Evolutionary conservation across 2,888 invertebrate species (phyloP).

Genomic region (Acleris holmiana): DNA sequence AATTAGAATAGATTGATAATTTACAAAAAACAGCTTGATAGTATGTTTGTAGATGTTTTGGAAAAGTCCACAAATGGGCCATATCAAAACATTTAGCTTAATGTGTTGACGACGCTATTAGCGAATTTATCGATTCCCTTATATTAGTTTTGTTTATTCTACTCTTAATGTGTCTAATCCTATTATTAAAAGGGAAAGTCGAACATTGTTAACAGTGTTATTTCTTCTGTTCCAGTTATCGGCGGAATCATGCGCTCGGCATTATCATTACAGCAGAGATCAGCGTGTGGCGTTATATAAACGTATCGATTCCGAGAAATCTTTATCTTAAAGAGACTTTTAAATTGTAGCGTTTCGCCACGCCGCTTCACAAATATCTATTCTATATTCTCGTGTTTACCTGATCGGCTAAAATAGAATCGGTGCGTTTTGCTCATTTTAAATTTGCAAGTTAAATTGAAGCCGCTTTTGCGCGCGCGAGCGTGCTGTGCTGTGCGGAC

Average conservation of each 20-base stretch:
- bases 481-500: conserved; percentile 44
- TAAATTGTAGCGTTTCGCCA: conserved; percentile 49
- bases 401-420: neutral
- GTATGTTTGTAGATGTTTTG: no score
- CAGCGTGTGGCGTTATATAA: conserved; percentile 44
- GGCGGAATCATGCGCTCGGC: conserved; percentile 68
- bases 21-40: no score
- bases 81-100: neutral
- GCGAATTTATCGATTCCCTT: neutral
- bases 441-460: conserved; percentile 28
- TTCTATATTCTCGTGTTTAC: conserved; percentile 1
- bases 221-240: conserved; percentile 71
- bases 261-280: conserved; percentile 65
- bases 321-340: conserved; percentile 44
- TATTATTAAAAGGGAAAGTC: conserved; percentile 43
- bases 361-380: conserved; percentile 46
- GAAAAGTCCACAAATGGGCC: neutral
- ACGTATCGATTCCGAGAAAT: conserved; percentile 44
- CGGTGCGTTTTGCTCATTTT: neutral
- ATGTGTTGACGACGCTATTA: conserved; percentile 11
- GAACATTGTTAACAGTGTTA: conserved; percentile 45
- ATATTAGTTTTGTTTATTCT: conserved; percentile 24
- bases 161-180: conserved; percentile 38
- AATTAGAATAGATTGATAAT: no score
- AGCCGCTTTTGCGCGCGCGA: conserved; percentile 49